Percentiles rank a stretch among this genome's conserved stretches.
Conservation (phyloP, 2,113 vertebrate species). For the Elephantulus edwardii region DNA sequence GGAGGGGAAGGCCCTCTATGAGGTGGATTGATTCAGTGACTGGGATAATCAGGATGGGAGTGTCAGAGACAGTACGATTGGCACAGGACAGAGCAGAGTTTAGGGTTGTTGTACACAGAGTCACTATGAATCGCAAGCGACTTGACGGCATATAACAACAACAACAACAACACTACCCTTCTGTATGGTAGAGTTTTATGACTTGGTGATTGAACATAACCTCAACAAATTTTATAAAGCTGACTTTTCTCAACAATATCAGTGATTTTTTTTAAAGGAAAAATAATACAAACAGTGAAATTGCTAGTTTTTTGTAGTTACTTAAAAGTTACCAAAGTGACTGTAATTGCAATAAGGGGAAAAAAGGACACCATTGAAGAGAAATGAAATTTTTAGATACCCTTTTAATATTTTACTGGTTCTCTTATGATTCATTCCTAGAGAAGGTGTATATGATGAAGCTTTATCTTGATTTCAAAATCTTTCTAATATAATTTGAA, state of each 20-base stretch:
- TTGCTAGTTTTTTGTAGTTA: slow-evolving; percentile 32
- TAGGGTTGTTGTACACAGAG: too few species aligned
- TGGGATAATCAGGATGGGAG: too few species aligned
- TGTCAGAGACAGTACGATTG: too few species aligned
- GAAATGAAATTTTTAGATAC: slow-evolving; percentile 32
- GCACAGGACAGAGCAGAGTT: too few species aligned
- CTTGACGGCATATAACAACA: too few species aligned
- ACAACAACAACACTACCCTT: too few species aligned
- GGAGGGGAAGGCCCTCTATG: too few species aligned
- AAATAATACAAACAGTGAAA: not conserved
- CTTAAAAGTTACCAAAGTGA: slow-evolving; percentile 34
- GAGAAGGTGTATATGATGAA: slow-evolving; percentile 11
- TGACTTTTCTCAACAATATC: not conserved
- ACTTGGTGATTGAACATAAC: not conserved
- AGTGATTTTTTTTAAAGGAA: not conserved
- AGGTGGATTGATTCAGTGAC: too few species aligned
- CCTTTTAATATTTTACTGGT: not conserved
- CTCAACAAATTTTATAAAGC: not conserved
- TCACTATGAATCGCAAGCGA: too few species aligned
- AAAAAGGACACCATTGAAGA: slow-evolving; percentile 39
- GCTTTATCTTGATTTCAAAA: slow-evolving; percentile 60
- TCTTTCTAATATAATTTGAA: slow-evolving; percentile 49
- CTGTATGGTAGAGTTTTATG: slow-evolving; percentile 1
- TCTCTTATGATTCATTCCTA: slow-evolving; percentile 15
- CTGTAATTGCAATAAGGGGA: not conserved